Evolutionary conservation across 2,797 vertebrate species (phyloP), one percentile per base, ranked within the genome.

Genomic region (Menidia menidia): DNA sequence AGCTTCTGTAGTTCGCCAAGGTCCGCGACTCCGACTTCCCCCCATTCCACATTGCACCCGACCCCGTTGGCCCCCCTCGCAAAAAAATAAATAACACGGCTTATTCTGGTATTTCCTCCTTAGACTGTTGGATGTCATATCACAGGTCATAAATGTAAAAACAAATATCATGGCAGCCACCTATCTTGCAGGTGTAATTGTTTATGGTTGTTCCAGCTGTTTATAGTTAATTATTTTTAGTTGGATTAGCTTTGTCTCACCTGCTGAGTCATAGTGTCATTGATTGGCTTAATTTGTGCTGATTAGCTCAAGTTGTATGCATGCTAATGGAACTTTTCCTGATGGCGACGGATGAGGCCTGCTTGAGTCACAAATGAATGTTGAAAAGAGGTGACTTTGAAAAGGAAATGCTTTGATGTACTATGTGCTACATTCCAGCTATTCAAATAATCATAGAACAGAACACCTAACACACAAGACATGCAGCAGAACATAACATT

Each of bases 361-460:
- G 67, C 86, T 71, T 12, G 41, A 70, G 56, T 42, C 15, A 50
- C 50, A 56, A 65, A 65, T 81, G 78, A 14, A 57, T 68, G 62
- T 68, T 75, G 64, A 72, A 67, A 82, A 72, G 71, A 81, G 60
- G 80, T 4, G 61, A 2, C 0, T 83, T 48, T 68, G 42, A 73
- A 64, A 60, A 55, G 44, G 25, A 65, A 63, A 69, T 70, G 81
- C 77, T 88, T 83, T 83, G 69, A 86, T 86, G 78, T 51, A 53
- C 65, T 64, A 33, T 79, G 64, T 54, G 72, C 58, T 12, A 45
- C 62, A 35, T 58, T 81, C 60, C 52, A 66, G 75, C 85, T 83
- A 74, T 84, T 86, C 59, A 66, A 76, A 80, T 73, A 87, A 84
- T 68, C 77, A 66, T 32, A 25, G 25, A 25, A 25, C 25, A 25